These are phyloP conservation scores for Rhabdomys dilectus DNA, from an alignment of 2,113 vertebrate species.

Conservation along the genomic window DNA sequence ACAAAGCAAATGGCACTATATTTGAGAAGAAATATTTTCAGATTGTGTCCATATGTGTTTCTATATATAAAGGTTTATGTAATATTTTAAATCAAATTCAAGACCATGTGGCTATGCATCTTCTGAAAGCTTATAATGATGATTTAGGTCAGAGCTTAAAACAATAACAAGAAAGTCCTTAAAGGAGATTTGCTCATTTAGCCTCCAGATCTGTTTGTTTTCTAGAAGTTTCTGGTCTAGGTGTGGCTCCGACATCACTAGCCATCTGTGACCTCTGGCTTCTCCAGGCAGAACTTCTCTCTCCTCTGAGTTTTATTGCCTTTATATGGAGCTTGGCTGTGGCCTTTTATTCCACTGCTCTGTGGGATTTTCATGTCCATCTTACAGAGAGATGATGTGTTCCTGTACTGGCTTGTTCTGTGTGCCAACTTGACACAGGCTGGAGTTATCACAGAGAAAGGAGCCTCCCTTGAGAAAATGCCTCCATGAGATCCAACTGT, in stretches of 20 bases:
- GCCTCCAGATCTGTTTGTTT: background rate
- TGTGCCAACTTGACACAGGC: too few relatives aligned
- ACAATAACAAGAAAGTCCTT: conserved; percentile 64
- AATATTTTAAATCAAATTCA: conserved; percentile 78
- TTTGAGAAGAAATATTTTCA: conserved; percentile 80
- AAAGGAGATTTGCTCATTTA: conserved; percentile 59
- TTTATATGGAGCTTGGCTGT: background rate
- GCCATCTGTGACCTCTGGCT: conserved; percentile 2
- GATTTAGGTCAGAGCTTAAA: conserved; percentile 72
- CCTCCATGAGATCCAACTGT: too few relatives aligned
- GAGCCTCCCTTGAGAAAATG: too few relatives aligned
- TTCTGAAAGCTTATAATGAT: conserved; percentile 59
- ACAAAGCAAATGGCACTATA: conserved; percentile 76
- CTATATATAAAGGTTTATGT: conserved; percentile 73
- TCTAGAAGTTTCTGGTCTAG: conserved; percentile 41
- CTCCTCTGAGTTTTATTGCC: background rate
- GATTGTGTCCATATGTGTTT: conserved; percentile 80
- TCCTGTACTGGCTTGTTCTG: too few relatives aligned
- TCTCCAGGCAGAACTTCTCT: background rate
- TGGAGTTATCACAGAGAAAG: too few relatives aligned
- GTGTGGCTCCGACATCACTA: background rate
- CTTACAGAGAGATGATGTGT: background rate
- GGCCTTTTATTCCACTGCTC: background rate
- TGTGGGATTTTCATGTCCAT: background rate
- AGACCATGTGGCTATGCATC: conserved; percentile 64